Evolutionary conservation across 2,113 vertebrate genomes (phyloP), one percentile per base, ranked within the genome.

Genomic region (Pelecanoides urinatrix): DNA sequence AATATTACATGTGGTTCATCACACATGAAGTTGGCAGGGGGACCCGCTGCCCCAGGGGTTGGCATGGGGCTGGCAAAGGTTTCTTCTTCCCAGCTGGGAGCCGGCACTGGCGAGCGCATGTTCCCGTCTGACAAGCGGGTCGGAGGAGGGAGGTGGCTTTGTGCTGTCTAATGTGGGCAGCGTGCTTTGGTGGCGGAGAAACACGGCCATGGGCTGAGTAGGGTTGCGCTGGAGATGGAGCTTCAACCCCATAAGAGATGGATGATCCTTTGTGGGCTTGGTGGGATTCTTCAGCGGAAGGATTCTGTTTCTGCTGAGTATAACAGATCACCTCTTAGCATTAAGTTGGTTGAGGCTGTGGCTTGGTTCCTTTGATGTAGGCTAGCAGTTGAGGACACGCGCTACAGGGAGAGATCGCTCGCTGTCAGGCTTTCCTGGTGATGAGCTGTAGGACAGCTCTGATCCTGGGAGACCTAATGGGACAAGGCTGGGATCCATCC

Each of bases 181-280:
- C 18, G 78, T 67, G 62, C 32, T 83, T 82, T 49, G 47, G 19
- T 80, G 56, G 55, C 58, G 20, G n/a, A 84, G 73, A 68, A 89
- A 62, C 38, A 59, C 0, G 1, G 32, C 61, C n/a, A 29, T 1
- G 5, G 21, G 9, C 38, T 59, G 49, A 72, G 29, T 11, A 56
- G 78, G 44, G n/a, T 49, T 65, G 47, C 4, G 2, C 66, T 75
- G 56, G 52, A 78, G 63, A 58, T 21, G 21, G 40, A 94, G n/a
- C 42, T 80, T 59, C 55, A 80, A 2, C 65, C 4, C 3, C 62
- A 2, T 72, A 36, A 79, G 62, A 85, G 44, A 25, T 20, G 52
- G 34, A 65, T 20, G 62, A 36, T 61, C 34, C 55, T 76, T 61
- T 47, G 30, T 36, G 70, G 75, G 29, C 55, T 47, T 40, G 38